Evolutionary conservation across 2,797 vertebrate genomes (phyloP), one percentile per base, ranked within the genome.

Genomic region (Rhinogobio ventralis): DNA sequence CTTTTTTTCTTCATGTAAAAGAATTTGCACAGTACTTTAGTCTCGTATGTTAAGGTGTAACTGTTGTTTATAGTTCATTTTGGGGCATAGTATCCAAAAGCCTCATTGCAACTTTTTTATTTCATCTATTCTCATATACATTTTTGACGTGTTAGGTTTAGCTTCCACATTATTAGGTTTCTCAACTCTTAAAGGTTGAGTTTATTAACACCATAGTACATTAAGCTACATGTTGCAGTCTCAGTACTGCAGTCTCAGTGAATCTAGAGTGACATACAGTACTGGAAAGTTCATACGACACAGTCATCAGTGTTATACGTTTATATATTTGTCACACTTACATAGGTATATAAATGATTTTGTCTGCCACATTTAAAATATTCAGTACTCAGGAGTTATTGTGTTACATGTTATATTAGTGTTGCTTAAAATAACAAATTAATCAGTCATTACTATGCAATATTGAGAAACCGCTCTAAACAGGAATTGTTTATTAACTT

Each of bases 361-460:
- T 79, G 78, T 89, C 79, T 0, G 15, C 42, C 78, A 79, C 90
- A 89, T 89, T 87, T 88, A 89, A 86, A 93, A 87, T 83, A 80
- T 88, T 85, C 92, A 93, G 85, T 91, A 92, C 94, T 96, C 94
- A 95, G 95, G 95, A 94, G 93, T 88, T 85, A 90, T 90, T 88
- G 89, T 87, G 89, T 87, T 89, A 81, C 45, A 62, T 82, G 77
- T 89, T 78, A 80, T 89, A 73, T 88, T 84, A 84, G 81, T 90
- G 74, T 90, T 92, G 88, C 88, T 90, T 90, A 89, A 87, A 87
- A 90, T 86, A 90, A 87, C 90, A 87, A 87, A 89, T 87, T 88
- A 88, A 87, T 87, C 64, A 84, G 90, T 90, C 89, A 84, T 89
- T 89, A 88, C 94, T 95, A 95, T 95, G 93, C 94, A 96, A 94